A percentile compares a stretch with the other conserved stretches of the same genome.
These are phyloP conservation scores for Acanthococcus lagerstroemiae DNA, from an alignment of 2,888 invertebrate species.

Conservation along the genomic window DNA sequence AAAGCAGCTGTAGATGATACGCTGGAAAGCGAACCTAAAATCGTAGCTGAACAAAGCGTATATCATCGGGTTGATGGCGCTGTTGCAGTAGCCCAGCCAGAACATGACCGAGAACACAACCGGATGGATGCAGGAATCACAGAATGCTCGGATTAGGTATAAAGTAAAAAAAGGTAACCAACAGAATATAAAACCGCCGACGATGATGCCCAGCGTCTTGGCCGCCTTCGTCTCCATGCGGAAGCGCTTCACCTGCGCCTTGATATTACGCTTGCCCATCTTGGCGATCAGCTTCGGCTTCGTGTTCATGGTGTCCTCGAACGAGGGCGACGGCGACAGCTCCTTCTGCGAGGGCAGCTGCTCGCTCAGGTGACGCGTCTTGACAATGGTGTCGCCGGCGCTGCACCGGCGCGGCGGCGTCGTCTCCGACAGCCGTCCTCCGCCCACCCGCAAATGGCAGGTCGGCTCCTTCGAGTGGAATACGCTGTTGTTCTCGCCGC, in stretches of 20 bases:
- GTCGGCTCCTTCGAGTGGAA: conserved; percentile 39
- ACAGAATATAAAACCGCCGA: conserved; percentile 91
- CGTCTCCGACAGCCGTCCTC: conserved; percentile 26
- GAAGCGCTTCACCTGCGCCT: conserved; percentile 81
- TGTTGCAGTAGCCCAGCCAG: conserved; percentile 97
- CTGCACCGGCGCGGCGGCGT: conserved; percentile 32
- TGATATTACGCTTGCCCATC: conserved; percentile 83
- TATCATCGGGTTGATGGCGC: conserved; percentile 89
- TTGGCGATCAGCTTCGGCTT: conserved; percentile 48
- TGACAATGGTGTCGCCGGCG: conserved; percentile 31
- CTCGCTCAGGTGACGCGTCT: conserved; percentile 36
- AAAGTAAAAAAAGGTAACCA: conserved; percentile 97
- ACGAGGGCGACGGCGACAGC: conserved; percentile 39
- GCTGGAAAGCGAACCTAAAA: conserved; percentile 88
- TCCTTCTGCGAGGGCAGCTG: conserved; percentile 36
- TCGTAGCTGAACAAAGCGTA: conserved; percentile 92
- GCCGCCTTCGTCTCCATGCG: conserved; percentile 95
- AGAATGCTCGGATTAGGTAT: conserved; percentile 82
- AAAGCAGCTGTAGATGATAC: conserved; percentile 71
- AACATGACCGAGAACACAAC: conserved; percentile 83
- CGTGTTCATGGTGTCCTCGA: conserved; percentile 36
- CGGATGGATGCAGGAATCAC: conserved; percentile 71
- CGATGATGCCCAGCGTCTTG: conserved; percentile 91
- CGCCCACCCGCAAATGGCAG: conserved; percentile 51
- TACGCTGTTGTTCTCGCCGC: conserved; percentile 37